Evolutionary conservation across 2,888 invertebrate species (phyloP).

Genomic region (Brachypterus glaber): DNA sequence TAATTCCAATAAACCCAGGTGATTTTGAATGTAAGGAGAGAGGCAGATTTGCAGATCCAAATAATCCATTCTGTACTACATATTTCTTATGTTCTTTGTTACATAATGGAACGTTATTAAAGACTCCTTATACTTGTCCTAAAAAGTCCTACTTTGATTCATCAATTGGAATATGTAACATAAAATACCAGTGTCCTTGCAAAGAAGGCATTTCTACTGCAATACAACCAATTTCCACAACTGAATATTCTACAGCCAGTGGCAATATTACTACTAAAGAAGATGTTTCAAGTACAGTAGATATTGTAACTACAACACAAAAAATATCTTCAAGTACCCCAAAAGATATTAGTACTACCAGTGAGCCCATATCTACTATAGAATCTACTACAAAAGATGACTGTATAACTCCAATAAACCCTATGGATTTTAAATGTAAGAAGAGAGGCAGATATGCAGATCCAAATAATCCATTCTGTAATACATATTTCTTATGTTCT

Average conservation of each 20-base stretch:
- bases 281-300: too few species aligned
- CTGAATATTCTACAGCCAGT: too few species aligned
- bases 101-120: constrained; percentile 28
- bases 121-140: constrained; percentile 27
- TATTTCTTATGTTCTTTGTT: constrained; percentile 25
- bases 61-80: constrained; percentile 31
- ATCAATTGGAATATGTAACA: constrained; percentile 14
- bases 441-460: not conserved
- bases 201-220: too few species aligned
- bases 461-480: not conserved
- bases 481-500: not conserved
- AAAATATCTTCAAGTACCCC: too few species aligned
- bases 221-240: too few species aligned
- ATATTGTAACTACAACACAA: too few species aligned
- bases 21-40: constrained; percentile 27
- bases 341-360: too few species aligned
- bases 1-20: not conserved
- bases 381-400: not conserved
- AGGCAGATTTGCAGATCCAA: constrained; percentile 40
- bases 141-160: constrained; percentile 22
- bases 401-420: not conserved
- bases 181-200: constrained; percentile 19
- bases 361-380: not conserved
- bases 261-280: too few species aligned
- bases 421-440: not conserved